A percentile compares a stretch with the other conserved stretches of the same genome.
Evolutionary conservation across 2,113 vertebrate species (phyloP).

Genomic region (Philantomba maxwellii): DNA sequence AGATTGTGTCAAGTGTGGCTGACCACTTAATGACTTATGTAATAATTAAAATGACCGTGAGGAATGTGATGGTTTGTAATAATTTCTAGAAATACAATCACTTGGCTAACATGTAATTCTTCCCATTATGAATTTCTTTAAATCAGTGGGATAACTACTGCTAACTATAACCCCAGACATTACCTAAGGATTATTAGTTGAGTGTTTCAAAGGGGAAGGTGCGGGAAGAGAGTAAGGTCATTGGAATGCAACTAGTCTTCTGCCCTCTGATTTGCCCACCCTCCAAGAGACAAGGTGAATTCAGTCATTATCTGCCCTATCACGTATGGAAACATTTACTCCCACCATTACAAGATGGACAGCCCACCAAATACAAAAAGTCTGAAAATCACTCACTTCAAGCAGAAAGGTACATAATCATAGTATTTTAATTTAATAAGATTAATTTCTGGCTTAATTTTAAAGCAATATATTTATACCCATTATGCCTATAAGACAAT

Average conservation of each 20-base stretch:
- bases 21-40: slow-evolving; percentile 50
- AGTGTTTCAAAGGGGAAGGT: slow-evolving; percentile 46
- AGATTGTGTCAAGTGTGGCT: slow-evolving; percentile 62
- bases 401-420: slow-evolving; percentile 76
- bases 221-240: not conserved
- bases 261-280: slow-evolving; percentile 66
- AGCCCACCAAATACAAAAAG: slow-evolving; percentile 74
- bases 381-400: slow-evolving; percentile 80
- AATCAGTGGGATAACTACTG: slow-evolving; percentile 60
- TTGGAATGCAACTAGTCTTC: slow-evolving; percentile 29
- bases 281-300: slow-evolving; percentile 71
- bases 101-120: slow-evolving; percentile 60
- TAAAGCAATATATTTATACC: slow-evolving; percentile 73
- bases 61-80: slow-evolving; percentile 49
- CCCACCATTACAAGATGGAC: slow-evolving; percentile 75
- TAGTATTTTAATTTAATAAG: slow-evolving; percentile 70
- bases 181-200: slow-evolving; percentile 43
- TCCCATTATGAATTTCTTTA: slow-evolving; percentile 50
- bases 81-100: slow-evolving; percentile 54
- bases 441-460: slow-evolving; percentile 48
- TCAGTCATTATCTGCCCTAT: slow-evolving; percentile 57
- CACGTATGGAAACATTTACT: slow-evolving; percentile 72
- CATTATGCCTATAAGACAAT: slow-evolving; percentile 83
- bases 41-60: slow-evolving; percentile 62
- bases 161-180: slow-evolving; percentile 52